Evolutionary conservation across 2,797 vertebrate genomes (phyloP).

Genomic region (Argentina silus): DNA sequence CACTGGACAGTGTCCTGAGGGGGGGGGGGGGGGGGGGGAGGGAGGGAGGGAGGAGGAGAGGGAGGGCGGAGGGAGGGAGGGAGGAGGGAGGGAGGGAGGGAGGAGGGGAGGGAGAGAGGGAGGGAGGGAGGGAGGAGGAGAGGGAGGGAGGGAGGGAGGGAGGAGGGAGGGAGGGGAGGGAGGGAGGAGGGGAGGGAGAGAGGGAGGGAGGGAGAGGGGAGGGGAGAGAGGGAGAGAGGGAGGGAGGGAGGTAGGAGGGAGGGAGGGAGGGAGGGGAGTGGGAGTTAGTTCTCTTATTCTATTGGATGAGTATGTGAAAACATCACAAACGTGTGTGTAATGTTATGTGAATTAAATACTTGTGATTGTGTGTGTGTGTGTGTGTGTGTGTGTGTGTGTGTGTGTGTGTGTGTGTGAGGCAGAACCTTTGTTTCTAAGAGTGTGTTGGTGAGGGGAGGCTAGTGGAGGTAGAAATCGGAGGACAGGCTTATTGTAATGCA

Average conservation of each 20-base stretch:
- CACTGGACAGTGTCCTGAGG: slow-evolving; percentile 85
- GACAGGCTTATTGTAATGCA: neutral
- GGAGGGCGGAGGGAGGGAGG: no score
- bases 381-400: no score
- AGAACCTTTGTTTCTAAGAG: neutral
- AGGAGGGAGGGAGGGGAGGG: slow-evolving; percentile 1
- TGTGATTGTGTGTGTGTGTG: no score
- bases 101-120: no score
- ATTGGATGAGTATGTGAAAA: no score
- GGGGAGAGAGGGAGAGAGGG: slow-evolving; percentile 4
- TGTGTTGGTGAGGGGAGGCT: no score
- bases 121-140: no score
- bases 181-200: neutral
- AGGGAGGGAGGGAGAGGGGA: neutral
- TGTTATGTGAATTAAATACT: no score
- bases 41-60: neutral
- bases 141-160: no score
- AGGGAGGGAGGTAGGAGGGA: neutral
- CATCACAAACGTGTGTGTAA: neutral
- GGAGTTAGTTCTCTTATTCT: no score
- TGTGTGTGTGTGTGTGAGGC: neutral
- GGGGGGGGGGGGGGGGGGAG: neutral
- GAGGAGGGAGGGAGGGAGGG: no score
- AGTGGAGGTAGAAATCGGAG: neutral
- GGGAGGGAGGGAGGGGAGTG: no score